These are phyloP conservation scores for Limnephilus auricula DNA, from an alignment of 2,888 invertebrate genomes.

Conservation along the genomic window DNA sequence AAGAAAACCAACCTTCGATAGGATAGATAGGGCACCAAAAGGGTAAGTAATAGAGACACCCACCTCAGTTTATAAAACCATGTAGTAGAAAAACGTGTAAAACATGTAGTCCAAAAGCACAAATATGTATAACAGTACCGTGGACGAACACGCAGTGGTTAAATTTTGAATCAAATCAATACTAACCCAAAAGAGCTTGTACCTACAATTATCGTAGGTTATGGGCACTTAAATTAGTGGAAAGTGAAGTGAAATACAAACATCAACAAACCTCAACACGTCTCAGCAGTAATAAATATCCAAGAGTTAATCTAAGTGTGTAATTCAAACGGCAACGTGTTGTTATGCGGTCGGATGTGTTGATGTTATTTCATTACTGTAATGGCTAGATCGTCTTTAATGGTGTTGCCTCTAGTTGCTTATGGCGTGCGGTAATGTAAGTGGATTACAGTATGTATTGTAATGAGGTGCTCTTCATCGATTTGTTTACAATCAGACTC, in stretches of 20 bases:
- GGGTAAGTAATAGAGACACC: no score
- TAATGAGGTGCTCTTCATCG: constrained; percentile 6
- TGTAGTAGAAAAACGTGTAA: no score
- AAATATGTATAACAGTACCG: no score
- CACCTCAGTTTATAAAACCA: no score
- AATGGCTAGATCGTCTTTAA: neutral
- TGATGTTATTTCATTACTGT: constrained; percentile 12
- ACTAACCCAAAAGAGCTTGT: neutral
- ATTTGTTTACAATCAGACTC: constrained; percentile 46
- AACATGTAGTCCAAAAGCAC: no score
- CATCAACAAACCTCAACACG: neutral
- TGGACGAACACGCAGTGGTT: no score
- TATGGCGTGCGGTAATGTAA: neutral
- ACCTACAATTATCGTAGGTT: neutral
- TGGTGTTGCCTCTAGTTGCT: neutral
- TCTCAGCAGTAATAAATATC: neutral
- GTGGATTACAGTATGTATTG: neutral
- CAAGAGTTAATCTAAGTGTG: neutral
- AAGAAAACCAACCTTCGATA: no score
- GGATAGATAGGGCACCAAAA: no score
- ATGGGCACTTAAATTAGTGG: neutral
- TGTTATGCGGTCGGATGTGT: constrained; percentile 11
- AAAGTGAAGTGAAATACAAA: constrained; percentile 4
- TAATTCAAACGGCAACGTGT: constrained; percentile 6
- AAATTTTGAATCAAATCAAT: no score